Conservation (phyloP, 2,113 vertebrate species). For the Empidonax alnorum region DNA sequence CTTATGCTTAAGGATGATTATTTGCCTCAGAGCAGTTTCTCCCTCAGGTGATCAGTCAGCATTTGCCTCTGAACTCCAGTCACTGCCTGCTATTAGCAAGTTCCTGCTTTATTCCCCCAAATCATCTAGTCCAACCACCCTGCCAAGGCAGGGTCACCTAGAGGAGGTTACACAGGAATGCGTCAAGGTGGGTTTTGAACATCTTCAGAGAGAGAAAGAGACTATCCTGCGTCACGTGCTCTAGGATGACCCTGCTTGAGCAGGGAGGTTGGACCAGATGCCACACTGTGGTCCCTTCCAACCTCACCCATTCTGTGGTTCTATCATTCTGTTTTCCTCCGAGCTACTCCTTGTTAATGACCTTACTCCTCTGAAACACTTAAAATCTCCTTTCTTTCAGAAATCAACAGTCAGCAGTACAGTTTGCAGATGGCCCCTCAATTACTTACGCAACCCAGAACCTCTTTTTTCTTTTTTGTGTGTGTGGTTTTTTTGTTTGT, state of each 20-base stretch:
- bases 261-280: background rate
- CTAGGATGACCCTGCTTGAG: background rate
- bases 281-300: background rate
- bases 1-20: accelerated
- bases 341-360: background rate
- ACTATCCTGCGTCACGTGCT: background rate
- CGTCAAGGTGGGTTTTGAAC: background rate
- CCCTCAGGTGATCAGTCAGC: accelerated
- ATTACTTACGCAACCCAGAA: background rate
- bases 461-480: background rate
- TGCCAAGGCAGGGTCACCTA: background rate
- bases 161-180: background rate
- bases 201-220: too few species aligned
- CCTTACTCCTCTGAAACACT: background rate
- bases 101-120: background rate
- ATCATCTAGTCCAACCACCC: background rate
- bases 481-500: too few species aligned
- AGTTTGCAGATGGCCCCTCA: background rate
- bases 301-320: background rate
- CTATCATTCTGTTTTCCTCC: background rate
- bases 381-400: background rate
- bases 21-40: background rate
- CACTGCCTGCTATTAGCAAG: background rate
- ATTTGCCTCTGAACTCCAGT: accelerated
- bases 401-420: background rate